Conservation (phyloP, 2,797 vertebrate species). For the Cetoscarus ocellatus region DNA sequence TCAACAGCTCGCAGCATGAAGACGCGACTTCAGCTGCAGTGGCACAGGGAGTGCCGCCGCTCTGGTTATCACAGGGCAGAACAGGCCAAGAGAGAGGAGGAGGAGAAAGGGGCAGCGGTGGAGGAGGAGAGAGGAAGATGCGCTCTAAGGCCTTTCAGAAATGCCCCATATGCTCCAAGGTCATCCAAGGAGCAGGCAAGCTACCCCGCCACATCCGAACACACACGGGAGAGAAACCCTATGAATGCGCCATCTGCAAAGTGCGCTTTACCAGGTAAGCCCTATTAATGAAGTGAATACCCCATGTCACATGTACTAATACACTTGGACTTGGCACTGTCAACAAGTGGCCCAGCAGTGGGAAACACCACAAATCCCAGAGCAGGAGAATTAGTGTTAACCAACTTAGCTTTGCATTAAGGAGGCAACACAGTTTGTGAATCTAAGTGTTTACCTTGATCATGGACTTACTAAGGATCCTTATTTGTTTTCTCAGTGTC, state of each 20-base stretch:
- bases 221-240: constrained; percentile 98
- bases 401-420: constrained; percentile 73
- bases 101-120: constrained; percentile 80
- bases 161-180: constrained; percentile 99
- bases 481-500: constrained; percentile 5
- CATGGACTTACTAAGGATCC: constrained; percentile 2
- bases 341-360: constrained; percentile 46
- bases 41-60: constrained; percentile 77
- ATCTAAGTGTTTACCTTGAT: constrained; percentile 50
- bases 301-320: constrained; percentile 74
- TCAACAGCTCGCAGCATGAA: constrained; percentile 90
- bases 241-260: constrained; percentile 98
- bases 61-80: constrained; percentile 80
- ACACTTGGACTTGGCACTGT: constrained; percentile 64
- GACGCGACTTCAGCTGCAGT: constrained; percentile 85
- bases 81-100: constrained; percentile 76
- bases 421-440: constrained; percentile 46
- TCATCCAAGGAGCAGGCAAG: constrained; percentile 99
- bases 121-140: constrained; percentile 94
- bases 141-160: constrained; percentile 99
- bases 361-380: constrained; percentile 64
- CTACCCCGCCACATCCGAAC: constrained; percentile 98
- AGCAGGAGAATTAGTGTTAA: constrained; percentile 70
- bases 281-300: constrained; percentile 72
- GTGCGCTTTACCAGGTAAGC: constrained; percentile 98